phyloP scores from a whole-genome alignment of 2,113 vertebrate species.

The Danionella cerebrum region DNA sequence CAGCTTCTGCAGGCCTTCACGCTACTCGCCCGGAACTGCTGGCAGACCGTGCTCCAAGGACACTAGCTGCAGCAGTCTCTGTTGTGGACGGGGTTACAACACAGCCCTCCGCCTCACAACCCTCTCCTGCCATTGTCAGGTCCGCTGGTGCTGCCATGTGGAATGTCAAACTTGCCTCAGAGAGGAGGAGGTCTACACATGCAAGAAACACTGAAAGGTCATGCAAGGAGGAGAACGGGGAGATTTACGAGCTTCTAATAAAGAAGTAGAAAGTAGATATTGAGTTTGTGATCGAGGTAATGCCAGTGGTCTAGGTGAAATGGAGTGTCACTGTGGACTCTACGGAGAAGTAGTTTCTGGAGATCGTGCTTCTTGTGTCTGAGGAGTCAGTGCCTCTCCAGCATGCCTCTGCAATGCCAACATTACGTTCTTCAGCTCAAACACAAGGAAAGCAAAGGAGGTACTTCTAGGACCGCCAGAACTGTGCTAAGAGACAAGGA shows the following conservation, averaged over 20 bases:
- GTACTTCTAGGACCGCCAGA: no score
- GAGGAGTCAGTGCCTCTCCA: background rate
- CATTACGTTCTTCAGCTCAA: no score
- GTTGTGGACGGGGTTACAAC: slow-evolving; percentile 93
- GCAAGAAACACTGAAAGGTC: slow-evolving; percentile 78
- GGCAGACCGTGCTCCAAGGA: slow-evolving; percentile 85
- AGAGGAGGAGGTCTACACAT: slow-evolving; percentile 92
- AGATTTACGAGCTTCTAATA: background rate
- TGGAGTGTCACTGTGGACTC: background rate
- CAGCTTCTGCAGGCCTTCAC: slow-evolving; percentile 89
- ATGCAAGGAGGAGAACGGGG: background rate
- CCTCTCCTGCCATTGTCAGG: slow-evolving; percentile 94
- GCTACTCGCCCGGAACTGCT: slow-evolving; percentile 82
- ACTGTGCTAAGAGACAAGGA: no score
- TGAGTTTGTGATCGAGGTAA: background rate
- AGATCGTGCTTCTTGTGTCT: background rate
- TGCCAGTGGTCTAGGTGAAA: background rate
- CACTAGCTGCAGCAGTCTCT: slow-evolving; percentile 87
- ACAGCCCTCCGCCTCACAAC: slow-evolving; percentile 86
- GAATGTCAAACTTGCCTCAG: slow-evolving; percentile 92
- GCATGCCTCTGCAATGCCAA: no score
- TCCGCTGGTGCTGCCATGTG: slow-evolving; percentile 97
- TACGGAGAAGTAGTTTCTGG: background rate
- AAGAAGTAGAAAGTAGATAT: background rate
- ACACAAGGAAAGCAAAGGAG: background rate